These are phyloP conservation scores for Momotus momota DNA, from an alignment of 2,797 vertebrate genomes.

Conservation along the genomic window DNA sequence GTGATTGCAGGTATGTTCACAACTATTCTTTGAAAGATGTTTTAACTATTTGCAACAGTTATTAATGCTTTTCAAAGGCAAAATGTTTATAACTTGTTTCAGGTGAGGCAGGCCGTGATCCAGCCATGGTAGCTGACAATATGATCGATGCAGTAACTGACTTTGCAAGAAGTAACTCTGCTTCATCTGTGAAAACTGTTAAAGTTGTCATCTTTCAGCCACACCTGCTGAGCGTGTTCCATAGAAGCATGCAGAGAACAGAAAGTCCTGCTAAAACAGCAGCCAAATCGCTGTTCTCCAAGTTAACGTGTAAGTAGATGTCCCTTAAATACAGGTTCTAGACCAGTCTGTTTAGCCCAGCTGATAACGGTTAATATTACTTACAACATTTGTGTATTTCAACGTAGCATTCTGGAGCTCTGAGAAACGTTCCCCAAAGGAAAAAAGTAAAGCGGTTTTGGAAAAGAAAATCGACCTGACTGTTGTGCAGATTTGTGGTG, in stretches of 20 bases:
- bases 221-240: conserved; percentile 83
- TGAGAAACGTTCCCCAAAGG: not conserved
- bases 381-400: not conserved
- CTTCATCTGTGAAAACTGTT: conserved; percentile 76
- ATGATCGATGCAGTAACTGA: conserved; percentile 86
- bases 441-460: not conserved
- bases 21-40: not conserved
- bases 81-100: not conserved
- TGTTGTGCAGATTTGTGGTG: conserved; percentile 86
- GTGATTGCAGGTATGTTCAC: not conserved
- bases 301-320: conserved; percentile 76
- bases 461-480: conserved; percentile 56
- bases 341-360: not conserved
- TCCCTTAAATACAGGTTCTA: not conserved
- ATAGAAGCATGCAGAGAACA: conserved; percentile 82
- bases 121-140: conserved; percentile 80
- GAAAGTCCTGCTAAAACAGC: not conserved
- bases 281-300: not conserved
- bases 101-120: conserved; percentile 83
- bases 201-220: conserved; percentile 89
- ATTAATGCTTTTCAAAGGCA: not conserved
- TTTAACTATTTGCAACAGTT: not conserved
- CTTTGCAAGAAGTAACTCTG: conserved; percentile 71
- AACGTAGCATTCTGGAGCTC: conserved; percentile 21
- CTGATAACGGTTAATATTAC: not conserved